Evolutionary conservation across 2,888 invertebrate genomes (phyloP), one percentile per base, ranked within the genome.

Genomic region (Epirrhoe alternata): DNA sequence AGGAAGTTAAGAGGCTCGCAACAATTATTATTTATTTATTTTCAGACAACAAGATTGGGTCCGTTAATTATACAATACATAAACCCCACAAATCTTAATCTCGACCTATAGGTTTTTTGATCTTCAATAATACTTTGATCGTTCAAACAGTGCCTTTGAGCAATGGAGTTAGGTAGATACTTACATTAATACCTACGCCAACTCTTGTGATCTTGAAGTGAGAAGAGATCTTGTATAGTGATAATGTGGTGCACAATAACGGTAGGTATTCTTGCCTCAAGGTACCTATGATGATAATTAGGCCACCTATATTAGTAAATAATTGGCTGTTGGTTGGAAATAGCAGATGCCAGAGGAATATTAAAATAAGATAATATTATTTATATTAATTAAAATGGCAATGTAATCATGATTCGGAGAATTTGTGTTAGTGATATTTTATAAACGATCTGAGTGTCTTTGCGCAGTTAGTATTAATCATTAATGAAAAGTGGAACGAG

Each of bases 1-100:
- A 89, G 87, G 85, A 87, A 86, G 82, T 86, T 85, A 84, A 78
- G 85, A 86, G 78, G 78, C 82, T 76, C 72, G 75, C 82, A 83
- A 81, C 79, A n/a, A n/a, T n/a, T n/a, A n/a, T n/a, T n/a, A n/a
- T n/a, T n/a, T 73, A 5, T 50, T 61, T n/a, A n/a, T n/a, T n/a
- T n/a, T n/a, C n/a, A n/a, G n/a, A n/a, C n/a, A n/a, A n/a, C n/a
- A n/a, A n/a, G n/a, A n/a, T n/a, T n/a, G n/a, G n/a, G n/a, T n/a
- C n/a, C n/a, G n/a, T n/a, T n/a, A n/a, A n/a, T n/a, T n/a, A n/a
- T n/a, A n/a, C n/a, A n/a, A n/a, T n/a, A n/a, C 76, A 31, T 6
- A 31, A 31, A 31, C 31, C 31, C 31, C 31, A 31, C 31, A 31
- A 31, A n/a, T n/a, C n/a, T n/a, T n/a, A n/a, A n/a, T n/a, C n/a